Base-by-base conservation (phyloP, 2,113 vertebrate genomes). In the Grantiella picta region DNA sequence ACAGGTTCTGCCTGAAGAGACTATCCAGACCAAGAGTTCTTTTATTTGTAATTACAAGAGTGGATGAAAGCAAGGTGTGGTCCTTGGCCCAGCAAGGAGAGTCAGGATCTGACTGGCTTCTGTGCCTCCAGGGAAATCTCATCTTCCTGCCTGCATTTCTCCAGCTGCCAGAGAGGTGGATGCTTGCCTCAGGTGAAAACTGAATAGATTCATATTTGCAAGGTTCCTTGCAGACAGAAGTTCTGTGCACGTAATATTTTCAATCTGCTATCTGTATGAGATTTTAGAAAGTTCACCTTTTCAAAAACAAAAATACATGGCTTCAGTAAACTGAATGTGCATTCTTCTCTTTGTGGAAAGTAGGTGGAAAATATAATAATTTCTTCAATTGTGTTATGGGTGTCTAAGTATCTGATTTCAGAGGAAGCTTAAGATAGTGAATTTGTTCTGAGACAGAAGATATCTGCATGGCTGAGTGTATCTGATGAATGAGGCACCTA, bases 1-100 rank as follows among this genome's bases (percentile, higher is more conserved):
- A 93, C 97, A 72, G 94, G 97, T 97, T 97, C 92, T 96, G 72
- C 79, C 83, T 95, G 96, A 93, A 90, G 91, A 78, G 83, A 82
- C 59, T 40, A 81, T 29, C 59, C 76, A 90, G 49, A 38, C 15
- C 76, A 44, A 28, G 54, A 82, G 78, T 65, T 86, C 64, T 94
- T 94, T 90, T n/a, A 81, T 95, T 95, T 90, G 86, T 93, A 95
- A 96, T 97, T 90, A 77, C 3, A 29, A 61, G 82, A 93, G 86
- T 68, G 88, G 91, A 92, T 96, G 95, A 97, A 96, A 96, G 92
- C 72, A 82, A 91, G 94, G 96, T 36, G 92, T 94, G 96, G 94
- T 91, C 38, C 66, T 56, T 82, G 93, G 87, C 83, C 53, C 28
- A 5, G 45, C 2, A 1, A 5, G 13, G 17, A n/a, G 75, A 92